These are phyloP conservation scores for Trissoscelio sp. DNA, from an alignment of 2,888 invertebrate species.

Conservation along the genomic window DNA sequence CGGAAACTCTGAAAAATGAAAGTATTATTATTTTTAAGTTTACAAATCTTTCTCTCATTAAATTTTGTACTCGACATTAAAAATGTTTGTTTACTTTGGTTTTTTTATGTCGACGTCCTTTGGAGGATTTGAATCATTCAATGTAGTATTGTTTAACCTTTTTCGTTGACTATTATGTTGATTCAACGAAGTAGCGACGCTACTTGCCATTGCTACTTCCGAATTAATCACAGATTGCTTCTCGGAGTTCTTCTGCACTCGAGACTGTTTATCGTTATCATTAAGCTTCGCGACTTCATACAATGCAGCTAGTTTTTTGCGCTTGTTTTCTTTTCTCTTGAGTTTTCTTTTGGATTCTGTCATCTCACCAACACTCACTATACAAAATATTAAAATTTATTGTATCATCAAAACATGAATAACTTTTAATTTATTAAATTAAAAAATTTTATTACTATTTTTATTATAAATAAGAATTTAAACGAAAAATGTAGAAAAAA, in stretches of 20 bases:
- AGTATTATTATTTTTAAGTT: neutral
- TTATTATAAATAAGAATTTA: no score
- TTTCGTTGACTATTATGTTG: conserved; percentile 72
- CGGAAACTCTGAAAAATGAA: conserved; percentile 73
- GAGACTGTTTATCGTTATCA: conserved; percentile 85
- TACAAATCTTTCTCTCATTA: no score
- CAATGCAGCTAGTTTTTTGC: conserved; percentile 87
- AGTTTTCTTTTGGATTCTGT: conserved; percentile 84
- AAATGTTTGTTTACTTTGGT: conserved; percentile 72
- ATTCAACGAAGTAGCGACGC: neutral
- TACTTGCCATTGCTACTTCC: conserved; percentile 17
- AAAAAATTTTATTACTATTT: no score
- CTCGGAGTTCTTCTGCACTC: conserved; percentile 43
- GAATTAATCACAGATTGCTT: conserved; percentile 64
- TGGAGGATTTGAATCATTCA: conserved; percentile 19
- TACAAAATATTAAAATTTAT: neutral
- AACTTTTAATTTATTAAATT: no score
- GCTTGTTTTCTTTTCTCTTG: conserved; percentile 86
- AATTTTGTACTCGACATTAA: no score
- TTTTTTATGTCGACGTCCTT: conserved; percentile 68
- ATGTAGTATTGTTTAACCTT: conserved; percentile 59
- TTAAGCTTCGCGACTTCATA: conserved; percentile 86
- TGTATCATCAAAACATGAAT: neutral
- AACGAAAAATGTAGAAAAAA: no score
- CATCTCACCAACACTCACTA: conserved; percentile 75